Evolutionary conservation across 1,140 invertebrate genomes (phyloP), one percentile per base, ranked within the genome.

Genomic region (Formica selysi): DNA sequence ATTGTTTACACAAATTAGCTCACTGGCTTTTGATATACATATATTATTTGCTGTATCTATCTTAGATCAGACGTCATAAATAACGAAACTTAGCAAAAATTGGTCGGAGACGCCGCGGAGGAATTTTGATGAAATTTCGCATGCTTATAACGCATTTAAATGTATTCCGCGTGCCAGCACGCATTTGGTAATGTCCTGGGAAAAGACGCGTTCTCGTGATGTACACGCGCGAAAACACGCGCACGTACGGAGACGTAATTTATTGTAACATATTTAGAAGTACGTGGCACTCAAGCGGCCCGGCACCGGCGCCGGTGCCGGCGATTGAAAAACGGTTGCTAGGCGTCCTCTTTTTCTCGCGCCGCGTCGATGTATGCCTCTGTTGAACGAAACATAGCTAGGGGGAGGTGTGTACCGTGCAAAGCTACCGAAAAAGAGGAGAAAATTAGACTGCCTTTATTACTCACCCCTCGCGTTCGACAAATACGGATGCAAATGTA

Each of bases 371-470:
- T 62, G 74, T 71, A 41, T 67, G 85, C 38, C 36, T 41, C 68
- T 41, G 38, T 13, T 44, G 38, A 38, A 81, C 81, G 71, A 74
- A 83, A 84, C 81, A 76, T 84, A 70, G 70, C 38, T 51, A 51
- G 48, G 48, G 48, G 61, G 51, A 73, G 41, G 38, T 74, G 76
- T 87, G 51, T 51, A 76, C 67, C 79, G 61, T 62, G 88, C 64
- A 62, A 89, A 89, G 88, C 87, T 89, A 86, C 89, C 88, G 83
- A 88, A 86, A 91, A 90, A 88, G 87, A 88, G 83, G 70, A 85
- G 90, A 76, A 88, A 91, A 90, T 90, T 88, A 90, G 78, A 91
- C 84, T 87, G 87, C 83, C 71, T 90, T 90, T 90, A 90, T 91
- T 90, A 88, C 62, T 68, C 79, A 68, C 54, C 89, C 76, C 64